Evolutionary conservation across 1,140 invertebrate genomes (phyloP), one percentile per base, ranked within the genome.

Genomic region (Heliconius hermathena): DNA sequence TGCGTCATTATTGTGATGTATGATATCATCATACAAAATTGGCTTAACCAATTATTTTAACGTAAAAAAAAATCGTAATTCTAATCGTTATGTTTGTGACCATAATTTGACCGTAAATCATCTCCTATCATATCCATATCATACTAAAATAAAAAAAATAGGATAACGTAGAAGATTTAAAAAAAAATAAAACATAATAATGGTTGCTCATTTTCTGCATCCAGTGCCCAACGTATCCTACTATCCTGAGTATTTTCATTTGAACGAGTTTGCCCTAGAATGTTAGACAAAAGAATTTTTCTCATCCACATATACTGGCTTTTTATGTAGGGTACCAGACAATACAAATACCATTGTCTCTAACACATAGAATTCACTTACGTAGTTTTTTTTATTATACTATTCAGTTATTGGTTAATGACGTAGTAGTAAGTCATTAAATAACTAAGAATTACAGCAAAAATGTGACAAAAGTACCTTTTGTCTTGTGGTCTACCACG

Each of bases 251-350:
- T 77, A 80, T 89, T 91, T 88, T 89, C 88, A 90, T 91, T 89
- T 86, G 74, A 85, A 81, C 75, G 72, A 77, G 77, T 80, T 83
- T 83, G 83, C 72, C 38, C 77, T 82, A 83, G 83, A 87, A 85
- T 80, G 80, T 83, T 81, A 88, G 89, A 90, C 90, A 91, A 90
- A 87, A 87, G 86, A 85, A 85, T 86, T 87, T 91, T 86, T 89
- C 83, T 83, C 79, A 76, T 76, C 85, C 84, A 89, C 88, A 22
- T 60, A 26, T 29, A 66, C 2, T 89, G 52, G n/a, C 71, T 33
- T 70, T 86, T 89, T n/a, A 49, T 41, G 22, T 88, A 83, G 78
- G 83, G 77, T 81, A 80, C 22, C 41, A 49, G 49, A 52, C 49
- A 52, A 52, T 52, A 20, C 6, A 8, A 6, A 18, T 20, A 52